phyloP scores from a whole-genome alignment of 2,888 invertebrate genomes.

The Tetrapedia diversipes region DNA sequence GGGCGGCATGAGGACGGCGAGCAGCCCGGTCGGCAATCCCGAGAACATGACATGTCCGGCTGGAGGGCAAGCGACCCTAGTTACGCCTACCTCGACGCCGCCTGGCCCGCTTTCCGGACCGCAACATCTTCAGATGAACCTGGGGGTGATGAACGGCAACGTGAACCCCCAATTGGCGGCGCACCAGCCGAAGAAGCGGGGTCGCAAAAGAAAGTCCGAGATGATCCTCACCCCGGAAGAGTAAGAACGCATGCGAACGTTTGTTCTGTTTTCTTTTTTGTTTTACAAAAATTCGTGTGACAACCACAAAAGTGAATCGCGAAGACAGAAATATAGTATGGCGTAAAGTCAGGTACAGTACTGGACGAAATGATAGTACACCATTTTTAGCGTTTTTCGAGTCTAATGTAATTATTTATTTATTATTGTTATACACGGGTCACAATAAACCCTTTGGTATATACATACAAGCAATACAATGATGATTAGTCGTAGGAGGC shows the following conservation, averaged over 20 bases:
- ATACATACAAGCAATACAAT: too few relatives aligned
- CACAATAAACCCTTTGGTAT: too few relatives aligned
- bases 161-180: conserved; percentile 77
- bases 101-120: conserved; percentile 76
- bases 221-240: conserved; percentile 83
- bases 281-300: neutral
- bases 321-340: too few relatives aligned
- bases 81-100: conserved; percentile 78
- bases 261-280: too few relatives aligned
- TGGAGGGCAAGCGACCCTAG: conserved; percentile 75
- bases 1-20: conserved; percentile 84
- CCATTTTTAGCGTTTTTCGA: too few relatives aligned
- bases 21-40: conserved; percentile 82
- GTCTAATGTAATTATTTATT: too few relatives aligned
- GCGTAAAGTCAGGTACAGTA: too few relatives aligned
- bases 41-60: conserved; percentile 78
- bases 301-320: too few relatives aligned
- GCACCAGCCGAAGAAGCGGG: conserved; percentile 90
- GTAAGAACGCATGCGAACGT: conserved; percentile 70
- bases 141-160: conserved; percentile 78
- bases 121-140: conserved; percentile 78
- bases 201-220: conserved; percentile 91
- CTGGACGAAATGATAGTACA: too few relatives aligned
- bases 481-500: too few relatives aligned
- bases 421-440: too few relatives aligned